These are phyloP conservation scores for Diceros bicornis DNA, from an alignment of 2,797 vertebrate genomes.

Conservation along the genomic window DNA sequence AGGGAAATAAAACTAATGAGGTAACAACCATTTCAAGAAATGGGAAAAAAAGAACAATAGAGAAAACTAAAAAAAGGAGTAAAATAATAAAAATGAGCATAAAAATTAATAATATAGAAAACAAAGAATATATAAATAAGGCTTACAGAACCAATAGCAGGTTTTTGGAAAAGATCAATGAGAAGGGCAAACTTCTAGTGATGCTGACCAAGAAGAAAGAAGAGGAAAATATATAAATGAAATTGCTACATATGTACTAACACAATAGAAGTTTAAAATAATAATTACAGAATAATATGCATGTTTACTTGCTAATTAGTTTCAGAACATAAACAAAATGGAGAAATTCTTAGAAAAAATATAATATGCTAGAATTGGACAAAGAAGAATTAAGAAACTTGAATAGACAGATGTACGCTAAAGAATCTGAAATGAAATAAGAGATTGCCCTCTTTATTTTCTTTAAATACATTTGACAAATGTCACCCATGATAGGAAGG, in stretches of 20 bases:
- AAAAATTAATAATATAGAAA: background rate
- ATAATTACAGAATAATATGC: background rate
- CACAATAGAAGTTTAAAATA: background rate
- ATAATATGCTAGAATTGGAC: background rate
- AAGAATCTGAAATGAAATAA: conserved; percentile 4
- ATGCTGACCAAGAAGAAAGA: background rate
- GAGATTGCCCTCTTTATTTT: background rate
- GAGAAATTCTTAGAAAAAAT: background rate
- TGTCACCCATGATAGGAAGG: background rate
- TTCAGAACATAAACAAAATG: background rate
- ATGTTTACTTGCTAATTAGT: background rate
- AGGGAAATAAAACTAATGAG: background rate
- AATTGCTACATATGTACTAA: background rate
- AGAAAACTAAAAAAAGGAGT: background rate
- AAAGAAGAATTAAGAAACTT: background rate
- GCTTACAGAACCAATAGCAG: background rate
- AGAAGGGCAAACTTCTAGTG: background rate
- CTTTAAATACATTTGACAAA: background rate
- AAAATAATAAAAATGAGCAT: background rate
- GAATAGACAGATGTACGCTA: background rate
- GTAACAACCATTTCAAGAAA: background rate
- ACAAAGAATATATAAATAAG: background rate
- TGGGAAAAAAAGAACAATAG: background rate
- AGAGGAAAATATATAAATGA: background rate
- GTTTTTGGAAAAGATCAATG: background rate